Evolutionary conservation across 2,888 invertebrate species (phyloP).

Genomic region (Plagiodera versicolora): DNA sequence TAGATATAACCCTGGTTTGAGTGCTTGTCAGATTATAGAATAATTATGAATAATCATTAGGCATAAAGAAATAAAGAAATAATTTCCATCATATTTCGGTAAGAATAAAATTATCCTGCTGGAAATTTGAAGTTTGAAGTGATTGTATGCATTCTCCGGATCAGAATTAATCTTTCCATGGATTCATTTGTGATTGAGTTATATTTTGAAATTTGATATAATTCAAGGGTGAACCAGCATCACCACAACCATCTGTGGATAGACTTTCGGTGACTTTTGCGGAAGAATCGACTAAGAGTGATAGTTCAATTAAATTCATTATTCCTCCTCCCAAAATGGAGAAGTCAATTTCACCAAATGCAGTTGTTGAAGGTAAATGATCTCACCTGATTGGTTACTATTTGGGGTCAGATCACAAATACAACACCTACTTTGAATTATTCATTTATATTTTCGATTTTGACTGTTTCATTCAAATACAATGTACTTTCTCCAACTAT

Average conservation of each 20-base stretch:
- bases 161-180: background rate
- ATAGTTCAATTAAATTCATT: constrained; percentile 35
- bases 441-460: too few relatives aligned
- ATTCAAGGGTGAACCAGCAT: constrained; percentile 60
- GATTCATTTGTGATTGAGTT: background rate
- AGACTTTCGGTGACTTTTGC: constrained; percentile 75
- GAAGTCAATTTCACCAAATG: background rate
- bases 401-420: too few relatives aligned
- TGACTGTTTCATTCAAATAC: too few relatives aligned
- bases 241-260: constrained; percentile 71
- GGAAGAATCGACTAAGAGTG: constrained; percentile 55
- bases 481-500: background rate
- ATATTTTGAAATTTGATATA: background rate
- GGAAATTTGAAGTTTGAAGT: too few relatives aligned
- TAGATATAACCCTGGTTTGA: background rate
- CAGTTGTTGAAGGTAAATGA: background rate
- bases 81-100: too few relatives aligned
- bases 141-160: too few relatives aligned
- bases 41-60: too few relatives aligned
- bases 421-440: too few relatives aligned
- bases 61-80: too few relatives aligned
- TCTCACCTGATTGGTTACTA: too few relatives aligned
- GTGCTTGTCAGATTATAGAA: too few relatives aligned
- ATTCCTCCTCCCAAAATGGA: constrained; percentile 21
- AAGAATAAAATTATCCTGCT: too few relatives aligned